Evolutionary conservation across 2,888 invertebrate species (phyloP), one percentile per base, ranked within the genome.

Genomic region (Phlogophora meticulosa): DNA sequence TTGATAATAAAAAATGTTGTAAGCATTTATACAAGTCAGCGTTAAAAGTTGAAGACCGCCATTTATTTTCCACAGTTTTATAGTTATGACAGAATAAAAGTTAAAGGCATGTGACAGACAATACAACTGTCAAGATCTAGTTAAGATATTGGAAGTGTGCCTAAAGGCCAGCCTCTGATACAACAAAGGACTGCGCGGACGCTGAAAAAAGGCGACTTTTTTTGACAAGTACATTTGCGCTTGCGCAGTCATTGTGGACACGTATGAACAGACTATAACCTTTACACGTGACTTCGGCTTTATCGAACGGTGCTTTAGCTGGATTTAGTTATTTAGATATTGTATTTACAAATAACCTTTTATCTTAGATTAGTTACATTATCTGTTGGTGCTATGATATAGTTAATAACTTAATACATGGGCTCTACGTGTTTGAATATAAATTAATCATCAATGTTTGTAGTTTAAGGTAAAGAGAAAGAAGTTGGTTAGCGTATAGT

Each of bases 61-160:
- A 24, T 40, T 63, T 55, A 55, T 63, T 55, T n/a, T 34, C 17
- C 28, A 36, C 45, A 52, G 11, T 64, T 48, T 51, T 59, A 48
- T 51, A 60, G 24, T 58, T 75, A 51, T 15, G 22, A 56, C 32
- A 56, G 57, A 56, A 57, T 28, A 49, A 69, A 58, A 68, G 17
- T 38, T 69, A 67, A 48, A 60, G 34, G 56, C 24, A 43, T 67
- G 22, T 57, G 52, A 64, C 74, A 60, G 64, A 78, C 57, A 81
- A 76, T 59, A 62, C 42, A 22, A 36, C 24, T 62, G 57, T 73
- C 67, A 67, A 80, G 73, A 78, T 74, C 69, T 76, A 74, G 74
- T 70, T 72, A 73, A 58, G 78, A 75, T 76, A 74, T 55, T 60
- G 69, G 48, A 59, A 43, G 49, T 67, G 49, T 56, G 42, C 49